These are phyloP conservation scores for Recurvirostra avosetta DNA, from an alignment of 2,113 vertebrate species.

Conservation along the genomic window DNA sequence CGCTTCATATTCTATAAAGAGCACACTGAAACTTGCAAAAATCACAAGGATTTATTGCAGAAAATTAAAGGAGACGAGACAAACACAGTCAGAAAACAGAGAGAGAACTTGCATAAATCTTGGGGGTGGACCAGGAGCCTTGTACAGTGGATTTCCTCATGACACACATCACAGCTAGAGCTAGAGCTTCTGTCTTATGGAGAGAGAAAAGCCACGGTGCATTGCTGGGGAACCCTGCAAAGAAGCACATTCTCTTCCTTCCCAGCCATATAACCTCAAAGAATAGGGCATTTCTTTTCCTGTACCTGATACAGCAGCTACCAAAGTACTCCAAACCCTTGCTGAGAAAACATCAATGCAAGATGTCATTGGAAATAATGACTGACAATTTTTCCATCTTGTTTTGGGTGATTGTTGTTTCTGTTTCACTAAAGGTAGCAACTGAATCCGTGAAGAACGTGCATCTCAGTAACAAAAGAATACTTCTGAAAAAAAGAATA, in stretches of 20 bases:
- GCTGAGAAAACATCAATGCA: background rate
- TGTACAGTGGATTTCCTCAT: background rate
- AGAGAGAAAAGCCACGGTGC: background rate
- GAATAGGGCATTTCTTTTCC: background rate
- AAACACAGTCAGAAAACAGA: background rate
- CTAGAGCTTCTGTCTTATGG: background rate
- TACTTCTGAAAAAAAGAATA: constrained; percentile 36
- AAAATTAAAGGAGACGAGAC: background rate
- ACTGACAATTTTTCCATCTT: background rate
- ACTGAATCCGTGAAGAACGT: constrained; percentile 54
- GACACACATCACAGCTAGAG: background rate
- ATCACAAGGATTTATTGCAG: background rate
- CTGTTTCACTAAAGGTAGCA: constrained; percentile 37
- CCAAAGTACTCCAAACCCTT: background rate
- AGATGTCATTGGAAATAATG: background rate
- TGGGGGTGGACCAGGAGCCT: background rate
- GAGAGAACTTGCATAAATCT: background rate
- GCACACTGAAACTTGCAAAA: background rate
- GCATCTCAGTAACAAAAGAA: constrained; percentile 50
- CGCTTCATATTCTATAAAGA: background rate
- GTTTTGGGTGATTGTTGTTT: background rate
- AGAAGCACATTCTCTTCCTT: background rate
- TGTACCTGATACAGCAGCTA: background rate
- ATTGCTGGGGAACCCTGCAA: background rate
- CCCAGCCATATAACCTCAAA: background rate